Base-by-base conservation (phyloP, 2,797 vertebrate species). In the Melopsittacus undulatus region DNA sequence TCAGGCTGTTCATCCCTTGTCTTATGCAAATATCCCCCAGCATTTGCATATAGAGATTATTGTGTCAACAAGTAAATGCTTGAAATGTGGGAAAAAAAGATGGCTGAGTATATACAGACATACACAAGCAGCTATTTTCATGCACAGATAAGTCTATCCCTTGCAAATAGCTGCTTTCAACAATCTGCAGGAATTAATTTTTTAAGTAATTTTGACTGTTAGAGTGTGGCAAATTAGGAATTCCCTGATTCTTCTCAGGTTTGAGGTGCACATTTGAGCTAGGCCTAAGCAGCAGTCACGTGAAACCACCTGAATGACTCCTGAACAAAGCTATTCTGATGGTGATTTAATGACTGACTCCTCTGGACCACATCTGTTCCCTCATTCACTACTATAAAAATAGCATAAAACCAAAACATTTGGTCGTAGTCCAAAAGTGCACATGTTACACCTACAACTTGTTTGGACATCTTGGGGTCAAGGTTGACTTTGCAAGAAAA, bases 401-500 rank as follows among this genome's bases (percentile, higher is more conserved):
- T 23, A 74, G 49, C 30, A 69, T 15, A 45, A 86, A 92, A 90
- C 14, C 76, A 83, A 46, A 85, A 45, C 13, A 7, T 74, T 94
- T 85, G 79, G 83, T 40, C 29, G 30, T 45, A 30, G 73, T 83
- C 88, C 95, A 83, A 30, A 85, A 49, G 45, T 75, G 59, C 27
- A 51, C 8, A 16, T 19, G 43, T 38, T 81, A n/a, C 40, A 36
- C 72, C 94, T 81, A 42, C 30, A 64, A 67, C 30, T 59, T 52
- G 34, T 76, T 94, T 94, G 92, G 88, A 86, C 67, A 63, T 87
- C 52, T 79, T 63, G 87, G 69, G 75, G 88, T 92, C 93, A 94
- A 82, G 78, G 69, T 21, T 93, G 94, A 63, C 21, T 62, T 75
- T 1, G 4, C 56, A 73, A 92, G 77, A 85, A 92, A 95, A 69